Evolutionary conservation across 2,888 invertebrate genomes (phyloP).

Genomic region (Micoletzkya japonica): DNA sequence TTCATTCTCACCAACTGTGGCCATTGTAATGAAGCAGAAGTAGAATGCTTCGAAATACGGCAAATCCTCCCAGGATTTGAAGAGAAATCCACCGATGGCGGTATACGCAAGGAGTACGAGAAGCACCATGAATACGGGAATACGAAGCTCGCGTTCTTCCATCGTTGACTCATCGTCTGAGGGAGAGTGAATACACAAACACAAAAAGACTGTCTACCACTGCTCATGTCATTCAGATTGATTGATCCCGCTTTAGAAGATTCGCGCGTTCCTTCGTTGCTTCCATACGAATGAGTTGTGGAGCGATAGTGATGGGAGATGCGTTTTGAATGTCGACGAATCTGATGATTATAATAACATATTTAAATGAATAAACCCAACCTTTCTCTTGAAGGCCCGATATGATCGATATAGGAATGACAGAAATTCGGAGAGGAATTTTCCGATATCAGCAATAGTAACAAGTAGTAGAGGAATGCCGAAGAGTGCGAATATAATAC

Average conservation of each 20-base stretch:
- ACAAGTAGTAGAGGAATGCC: constrained; percentile 63
- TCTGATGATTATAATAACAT: constrained; percentile 36
- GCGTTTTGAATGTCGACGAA: constrained; percentile 55
- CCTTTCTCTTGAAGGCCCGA: constrained; percentile 58
- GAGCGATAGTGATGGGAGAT: constrained; percentile 54
- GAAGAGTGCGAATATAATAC: constrained; percentile 63
- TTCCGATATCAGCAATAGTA: constrained; percentile 63
- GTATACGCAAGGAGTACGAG: constrained; percentile 57
- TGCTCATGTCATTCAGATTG: constrained; percentile 58
- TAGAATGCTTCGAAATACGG: constrained; percentile 63
- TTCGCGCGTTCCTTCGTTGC: constrained; percentile 38
- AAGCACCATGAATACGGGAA: constrained; percentile 62
- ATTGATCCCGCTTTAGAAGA: constrained; percentile 43
- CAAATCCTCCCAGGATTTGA: constrained; percentile 60
- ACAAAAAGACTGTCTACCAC: constrained; percentile 23
- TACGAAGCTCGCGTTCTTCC: constrained; percentile 48
- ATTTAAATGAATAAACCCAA: no score
- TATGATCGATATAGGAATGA: constrained; percentile 59
- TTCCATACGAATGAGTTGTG: constrained; percentile 46
- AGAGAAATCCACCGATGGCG: constrained; percentile 61
- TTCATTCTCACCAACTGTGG: constrained; percentile 59
- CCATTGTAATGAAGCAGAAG: constrained; percentile 64
- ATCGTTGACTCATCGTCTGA: constrained; percentile 40
- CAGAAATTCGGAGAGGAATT: constrained; percentile 62
- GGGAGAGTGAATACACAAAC: background rate